phyloP scores from a whole-genome alignment of 2,113 vertebrate species.

The Ovis canadensis region DNA sequence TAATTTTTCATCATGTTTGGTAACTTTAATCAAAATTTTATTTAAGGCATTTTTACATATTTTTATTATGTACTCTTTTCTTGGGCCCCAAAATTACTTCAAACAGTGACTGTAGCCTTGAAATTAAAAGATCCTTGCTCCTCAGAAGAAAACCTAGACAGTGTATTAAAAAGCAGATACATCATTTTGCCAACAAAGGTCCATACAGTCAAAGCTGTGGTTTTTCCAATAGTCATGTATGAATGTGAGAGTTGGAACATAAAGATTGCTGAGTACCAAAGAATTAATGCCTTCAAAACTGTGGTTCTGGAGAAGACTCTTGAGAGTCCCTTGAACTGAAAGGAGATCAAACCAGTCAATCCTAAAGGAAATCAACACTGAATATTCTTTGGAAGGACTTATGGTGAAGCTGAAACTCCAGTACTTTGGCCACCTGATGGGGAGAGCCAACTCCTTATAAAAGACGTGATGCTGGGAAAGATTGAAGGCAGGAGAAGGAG shows the following conservation, averaged over 20 bases:
- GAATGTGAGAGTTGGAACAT: not conserved
- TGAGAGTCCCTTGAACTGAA: not conserved
- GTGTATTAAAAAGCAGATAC: not conserved
- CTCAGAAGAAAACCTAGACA: not conserved
- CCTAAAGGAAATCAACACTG: not conserved
- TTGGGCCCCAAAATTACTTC: not conserved
- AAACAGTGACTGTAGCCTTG: not conserved
- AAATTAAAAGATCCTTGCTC: not conserved
- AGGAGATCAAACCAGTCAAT: not conserved
- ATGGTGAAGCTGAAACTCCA: not conserved
- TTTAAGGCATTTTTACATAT: not conserved
- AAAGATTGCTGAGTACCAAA: not conserved
- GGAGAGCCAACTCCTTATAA: not conserved
- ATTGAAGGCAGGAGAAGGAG: not conserved
- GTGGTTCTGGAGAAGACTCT: not conserved
- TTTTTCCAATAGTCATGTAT: not conserved
- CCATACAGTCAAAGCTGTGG: not conserved
- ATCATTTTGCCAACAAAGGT: not conserved
- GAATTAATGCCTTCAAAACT: not conserved
- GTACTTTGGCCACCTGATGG: not conserved
- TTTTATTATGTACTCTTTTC: not conserved
- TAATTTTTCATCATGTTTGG: not conserved
- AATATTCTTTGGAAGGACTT: not conserved
- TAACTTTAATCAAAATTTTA: not conserved
- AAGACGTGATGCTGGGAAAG: not conserved